phyloP scores from a whole-genome alignment of 2,113 vertebrate genomes.

The Rallus limicola region DNA sequence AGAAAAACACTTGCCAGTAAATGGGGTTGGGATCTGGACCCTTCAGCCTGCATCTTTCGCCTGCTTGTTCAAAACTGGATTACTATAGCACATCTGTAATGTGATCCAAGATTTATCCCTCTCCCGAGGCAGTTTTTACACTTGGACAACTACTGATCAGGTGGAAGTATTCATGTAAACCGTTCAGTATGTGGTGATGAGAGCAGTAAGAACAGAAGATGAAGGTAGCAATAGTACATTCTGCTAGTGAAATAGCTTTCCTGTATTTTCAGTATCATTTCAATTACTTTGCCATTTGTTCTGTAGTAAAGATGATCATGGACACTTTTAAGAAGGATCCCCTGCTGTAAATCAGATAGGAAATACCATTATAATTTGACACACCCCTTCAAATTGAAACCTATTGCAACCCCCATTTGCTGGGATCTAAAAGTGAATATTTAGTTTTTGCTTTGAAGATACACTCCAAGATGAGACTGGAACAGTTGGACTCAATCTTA shows the following conservation, averaged over 20 bases:
- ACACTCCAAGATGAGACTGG: not conserved
- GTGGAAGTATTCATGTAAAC: not conserved
- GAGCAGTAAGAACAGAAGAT: not conserved
- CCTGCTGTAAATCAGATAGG: not conserved
- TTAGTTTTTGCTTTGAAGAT: not conserved
- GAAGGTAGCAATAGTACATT: rapidly evolving
- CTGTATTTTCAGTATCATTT: not conserved
- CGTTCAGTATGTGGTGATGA: not conserved
- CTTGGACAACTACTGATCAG: not conserved
- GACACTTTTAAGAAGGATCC: not conserved
- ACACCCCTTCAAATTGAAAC: too few species aligned
- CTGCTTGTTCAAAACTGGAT: not conserved
- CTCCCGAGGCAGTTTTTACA: not conserved
- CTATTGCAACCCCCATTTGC: not conserved
- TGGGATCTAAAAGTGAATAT: not conserved
- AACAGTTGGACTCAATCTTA: too few species aligned
- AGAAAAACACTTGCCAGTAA: not conserved
- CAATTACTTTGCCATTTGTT: not conserved
- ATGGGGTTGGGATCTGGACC: not conserved
- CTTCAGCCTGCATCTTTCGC: not conserved
- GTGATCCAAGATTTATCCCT: not conserved
- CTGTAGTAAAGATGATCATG: not conserved
- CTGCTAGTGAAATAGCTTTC: not conserved
- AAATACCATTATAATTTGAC: too few species aligned
- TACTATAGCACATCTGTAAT: not conserved